Base-by-base conservation (phyloP, 2,797 vertebrate species). In the Synaphobranchus kaupii region DNA sequence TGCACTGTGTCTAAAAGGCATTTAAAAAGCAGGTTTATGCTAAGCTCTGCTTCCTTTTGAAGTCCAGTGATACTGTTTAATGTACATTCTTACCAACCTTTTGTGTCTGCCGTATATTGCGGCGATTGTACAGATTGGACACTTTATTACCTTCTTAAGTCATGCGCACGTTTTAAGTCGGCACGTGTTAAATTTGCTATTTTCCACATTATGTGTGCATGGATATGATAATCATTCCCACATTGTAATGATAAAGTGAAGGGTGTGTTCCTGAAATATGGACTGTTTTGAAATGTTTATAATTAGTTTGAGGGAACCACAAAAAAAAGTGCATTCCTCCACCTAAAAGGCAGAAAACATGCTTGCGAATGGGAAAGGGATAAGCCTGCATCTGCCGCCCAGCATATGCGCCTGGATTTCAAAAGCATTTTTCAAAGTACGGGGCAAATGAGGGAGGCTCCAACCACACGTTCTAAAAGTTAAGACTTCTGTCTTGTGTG, bases 1-100 rank as follows among this genome's bases (percentile, higher is more conserved):
- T 66, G 71, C 63, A 6, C 81, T 56, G 50, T 52, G 39, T 82
- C 56, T 44, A 56, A 52, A 68, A 71, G 86, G 22, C 48, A 73
- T 84, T 56, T 84, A 87, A 87, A 84, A 84, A 84, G 68, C 34
- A 71, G 50, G 68, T 84, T 87, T 87, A 58, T 82, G 39, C 22
- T 58, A 73, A 73, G 28, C 39, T 68, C 3, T 4, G 12, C 63
- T 87, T 76, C 50, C 8, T 82, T 87, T 87, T 87, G 81, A 87
- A 84, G 86, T 66, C 44, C 7, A 50, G 78, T 9, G 22, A 50
- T 50, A 25, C 22, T n/a, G 4, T 50, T 81, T 81, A 81, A 78
- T 50, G 22, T 17, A 80, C 76, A 22, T 20, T 25, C 44, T 80
- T 9, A 86, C 78, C 58, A 44, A 25, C 73, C 76, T 86, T 76